Base-by-base conservation (phyloP, 1,140 invertebrate species). In the Pseudomyrmex concolor region DNA sequence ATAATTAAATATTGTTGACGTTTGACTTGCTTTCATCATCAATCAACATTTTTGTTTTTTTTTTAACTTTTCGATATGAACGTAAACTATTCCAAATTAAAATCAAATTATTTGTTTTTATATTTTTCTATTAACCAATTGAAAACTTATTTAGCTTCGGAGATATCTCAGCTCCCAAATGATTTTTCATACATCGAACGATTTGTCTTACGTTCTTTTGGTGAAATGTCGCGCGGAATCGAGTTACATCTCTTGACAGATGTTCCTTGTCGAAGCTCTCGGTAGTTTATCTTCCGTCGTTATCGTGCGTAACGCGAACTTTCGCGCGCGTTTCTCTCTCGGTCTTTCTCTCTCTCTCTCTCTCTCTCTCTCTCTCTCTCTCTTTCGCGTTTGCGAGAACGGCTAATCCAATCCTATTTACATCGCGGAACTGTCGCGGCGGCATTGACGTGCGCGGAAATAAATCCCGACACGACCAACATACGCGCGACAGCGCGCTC, bases 371-470 rank as follows among this genome's bases (percentile, higher is more conserved):
- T 66, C 62, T 51, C 22, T 66, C 25, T 59, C 51, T 34, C 62
- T 51, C 15, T 12, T 17, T 10, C 22, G 15, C 54, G 34, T 45
- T 57, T 54, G 15, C 76, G 66, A 59, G 45, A 15, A 48, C 43
- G 67, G 82, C 77, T 88, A 73, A 86, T 86, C 88, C 86, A 89
- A 89, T 89, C 78, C 81, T 78, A 80, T 89, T 89, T 83, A 85
- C 88, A 89, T 89, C 77, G 82, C 25, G 72, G 43, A 51, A 71
- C 86, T 78, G 45, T 64, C 66, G 25, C 54, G 48, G 25, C 62
- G 10, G 68, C 82, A 89, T 89, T 89, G 87, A 89, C 88, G 76
- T 77, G 59, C 82, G 68, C 77, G 81, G 86, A 88, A 90, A 90
- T 90, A 90, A 90, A 89, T 90, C 71, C 81, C 70, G 84, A 89